Conservation (phyloP, 1,140 invertebrate genomes). For the Lasioglossum baleicum region DNA sequence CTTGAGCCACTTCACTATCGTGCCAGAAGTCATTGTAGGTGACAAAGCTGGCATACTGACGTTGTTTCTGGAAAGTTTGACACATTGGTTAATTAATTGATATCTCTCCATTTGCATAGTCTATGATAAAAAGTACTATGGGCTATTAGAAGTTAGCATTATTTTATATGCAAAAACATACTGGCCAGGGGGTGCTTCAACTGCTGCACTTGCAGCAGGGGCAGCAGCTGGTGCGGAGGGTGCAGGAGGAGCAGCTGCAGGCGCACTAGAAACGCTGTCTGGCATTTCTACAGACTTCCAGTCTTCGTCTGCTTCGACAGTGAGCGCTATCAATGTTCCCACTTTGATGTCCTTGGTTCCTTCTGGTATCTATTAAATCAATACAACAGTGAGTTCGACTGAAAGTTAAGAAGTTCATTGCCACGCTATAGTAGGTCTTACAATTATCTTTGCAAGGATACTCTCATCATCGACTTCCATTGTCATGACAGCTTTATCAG, state of each 20-base stretch:
- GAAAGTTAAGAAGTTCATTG: not conserved
- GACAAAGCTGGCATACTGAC: constrained; percentile 93
- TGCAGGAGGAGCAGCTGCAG: constrained; percentile 22
- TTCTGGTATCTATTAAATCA: constrained; percentile 77
- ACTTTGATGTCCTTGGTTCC: constrained; percentile 83
- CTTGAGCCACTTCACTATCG: constrained; percentile 98
- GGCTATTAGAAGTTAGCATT: no score
- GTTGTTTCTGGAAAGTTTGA: constrained; percentile 66
- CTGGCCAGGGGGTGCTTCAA: constrained; percentile 69
- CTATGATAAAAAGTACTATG: no score
- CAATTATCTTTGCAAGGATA: constrained; percentile 94
- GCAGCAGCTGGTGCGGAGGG: not conserved
- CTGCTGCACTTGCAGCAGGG: constrained; percentile 21
- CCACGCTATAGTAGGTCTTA: constrained; percentile 42
- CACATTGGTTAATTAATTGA: not conserved
- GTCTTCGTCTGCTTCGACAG: constrained; percentile 86
- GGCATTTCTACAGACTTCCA: constrained; percentile 80
- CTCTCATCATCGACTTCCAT: constrained; percentile 99
- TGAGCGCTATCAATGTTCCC: constrained; percentile 84
- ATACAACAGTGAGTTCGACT: not conserved
- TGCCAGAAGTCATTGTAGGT: constrained; percentile 99
- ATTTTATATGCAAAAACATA: constrained; percentile 41
- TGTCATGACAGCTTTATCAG: constrained; percentile 99
- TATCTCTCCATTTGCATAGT: no score
- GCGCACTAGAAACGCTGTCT: constrained; percentile 27